phyloP scores from a whole-genome alignment of 1,140 invertebrate species.

The Drosophila persimilis region DNA sequence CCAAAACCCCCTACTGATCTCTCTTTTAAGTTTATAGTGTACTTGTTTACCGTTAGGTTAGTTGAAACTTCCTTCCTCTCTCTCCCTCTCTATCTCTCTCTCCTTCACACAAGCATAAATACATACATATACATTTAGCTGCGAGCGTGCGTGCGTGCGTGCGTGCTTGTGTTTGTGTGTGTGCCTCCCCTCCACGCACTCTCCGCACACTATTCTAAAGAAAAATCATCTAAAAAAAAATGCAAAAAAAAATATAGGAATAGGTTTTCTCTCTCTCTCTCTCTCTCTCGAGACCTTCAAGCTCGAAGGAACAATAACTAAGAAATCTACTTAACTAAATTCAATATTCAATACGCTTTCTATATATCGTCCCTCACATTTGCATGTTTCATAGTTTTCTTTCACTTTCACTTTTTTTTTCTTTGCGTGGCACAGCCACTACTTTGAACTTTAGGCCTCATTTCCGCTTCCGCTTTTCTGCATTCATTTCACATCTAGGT shows the following conservation, averaged over 20 bases:
- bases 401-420: slow-evolving; percentile 17
- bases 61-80: not conserved
- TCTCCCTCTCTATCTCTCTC: slow-evolving; percentile 3
- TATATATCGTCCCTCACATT: slow-evolving; percentile 16
- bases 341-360: slow-evolving; percentile 29
- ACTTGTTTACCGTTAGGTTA: slow-evolving; percentile 28
- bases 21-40: slow-evolving; percentile 15
- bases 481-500: slow-evolving; percentile 10
- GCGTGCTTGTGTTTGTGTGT: slow-evolving; percentile 21
- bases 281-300: no score
- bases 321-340: slow-evolving; percentile 35
- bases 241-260: slow-evolving; percentile 5
- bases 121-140: slow-evolving; percentile 32
- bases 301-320: slow-evolving; percentile 15
- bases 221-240: slow-evolving; percentile 15
- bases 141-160: slow-evolving; percentile 13
- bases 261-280: no score
- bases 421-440: slow-evolving; percentile 73
- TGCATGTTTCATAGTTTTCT: slow-evolving; percentile 6
- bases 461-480: slow-evolving; percentile 31
- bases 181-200: slow-evolving; percentile 12
- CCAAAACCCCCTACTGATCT: not conserved
- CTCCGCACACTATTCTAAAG: slow-evolving; percentile 23
- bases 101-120: slow-evolving; percentile 17
- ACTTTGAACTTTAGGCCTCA: slow-evolving; percentile 75